Evolutionary conservation across 2,113 vertebrate species (phyloP), one percentile per base, ranked within the genome.

Genomic region (Cottus gobio): DNA sequence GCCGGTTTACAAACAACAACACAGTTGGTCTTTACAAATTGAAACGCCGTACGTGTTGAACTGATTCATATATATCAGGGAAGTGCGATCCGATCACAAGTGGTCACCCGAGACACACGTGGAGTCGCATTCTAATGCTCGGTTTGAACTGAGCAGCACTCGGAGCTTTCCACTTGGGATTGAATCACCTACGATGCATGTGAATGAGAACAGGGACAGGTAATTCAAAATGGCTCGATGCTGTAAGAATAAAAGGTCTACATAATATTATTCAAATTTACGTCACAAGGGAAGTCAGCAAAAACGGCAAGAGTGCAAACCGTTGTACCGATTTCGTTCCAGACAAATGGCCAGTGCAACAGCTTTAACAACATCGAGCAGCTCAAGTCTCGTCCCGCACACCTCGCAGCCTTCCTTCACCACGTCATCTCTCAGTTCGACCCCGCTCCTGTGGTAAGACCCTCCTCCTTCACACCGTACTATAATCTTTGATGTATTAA

Each of bases 381-480:
- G 80, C 92, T 99, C 30, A 99, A 98, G 86, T 97, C 96, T 54
- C 96, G 97, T 37, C 98, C 98, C 0, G 98, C 98, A 90, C 98
- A 99, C 93, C 93, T 99, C 70, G 96, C 98, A 75, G 98, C 96
- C 28, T 98, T 99, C 72, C 93, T 99, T 86, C 98, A 99, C 87
- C 96, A 99, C 26, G 98, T 99, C 42, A 96, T 99, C 81, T 99
- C 98, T 76, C 98, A 99, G 92, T 99, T 99, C 73, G 97, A 99
- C 85, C 97, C 98, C 65, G 96, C 97, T 77, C 96, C 97, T 0
- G 84, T 99, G 97, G 98, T 99, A 94, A 91, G 90, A 87, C 34
- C 34, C 13, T 7, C 15, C 44, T n/a, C 7, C 2, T 34, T 82
- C 44, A 37, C 28, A 67, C 28, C 13, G 5, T 30, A 1, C 56